Conservation (phyloP, 2,113 vertebrate species). For the Myrmophylax atrothorax region DNA sequence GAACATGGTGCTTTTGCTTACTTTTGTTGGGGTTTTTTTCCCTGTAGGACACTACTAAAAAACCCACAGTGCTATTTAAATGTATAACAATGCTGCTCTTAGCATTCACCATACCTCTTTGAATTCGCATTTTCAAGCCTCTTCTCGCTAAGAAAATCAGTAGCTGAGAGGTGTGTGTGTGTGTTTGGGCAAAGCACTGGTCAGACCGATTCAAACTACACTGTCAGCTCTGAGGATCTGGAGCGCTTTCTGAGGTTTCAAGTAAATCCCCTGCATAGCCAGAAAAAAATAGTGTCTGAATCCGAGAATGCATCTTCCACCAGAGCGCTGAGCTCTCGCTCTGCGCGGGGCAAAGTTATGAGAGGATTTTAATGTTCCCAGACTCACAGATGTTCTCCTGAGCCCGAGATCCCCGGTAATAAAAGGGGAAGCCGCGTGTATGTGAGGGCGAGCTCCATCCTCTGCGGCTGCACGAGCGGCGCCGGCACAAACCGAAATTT, state of each 20-base stretch:
- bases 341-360: neutral
- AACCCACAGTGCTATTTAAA: neutral
- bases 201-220: neutral
- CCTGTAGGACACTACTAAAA: neutral
- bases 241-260: neutral
- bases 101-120: neutral
- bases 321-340: neutral
- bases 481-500: neutral
- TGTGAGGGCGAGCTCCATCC: neutral
- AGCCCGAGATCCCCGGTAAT: neutral
- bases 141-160: neutral
- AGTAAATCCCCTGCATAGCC: neutral
- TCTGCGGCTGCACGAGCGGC: neutral
- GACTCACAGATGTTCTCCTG: neutral
- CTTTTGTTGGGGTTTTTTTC: neutral
- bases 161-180: neutral
- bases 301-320: neutral
- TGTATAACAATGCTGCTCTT: neutral
- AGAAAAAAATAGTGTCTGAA: neutral
- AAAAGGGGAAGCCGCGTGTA: neutral
- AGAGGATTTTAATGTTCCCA: constrained; percentile 2
- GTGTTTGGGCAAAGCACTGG: neutral
- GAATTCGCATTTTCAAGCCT: neutral
- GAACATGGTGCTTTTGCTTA: neutral
- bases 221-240: neutral